Base-by-base conservation (phyloP, 2,113 vertebrate genomes). In the Antigone vipio region DNA sequence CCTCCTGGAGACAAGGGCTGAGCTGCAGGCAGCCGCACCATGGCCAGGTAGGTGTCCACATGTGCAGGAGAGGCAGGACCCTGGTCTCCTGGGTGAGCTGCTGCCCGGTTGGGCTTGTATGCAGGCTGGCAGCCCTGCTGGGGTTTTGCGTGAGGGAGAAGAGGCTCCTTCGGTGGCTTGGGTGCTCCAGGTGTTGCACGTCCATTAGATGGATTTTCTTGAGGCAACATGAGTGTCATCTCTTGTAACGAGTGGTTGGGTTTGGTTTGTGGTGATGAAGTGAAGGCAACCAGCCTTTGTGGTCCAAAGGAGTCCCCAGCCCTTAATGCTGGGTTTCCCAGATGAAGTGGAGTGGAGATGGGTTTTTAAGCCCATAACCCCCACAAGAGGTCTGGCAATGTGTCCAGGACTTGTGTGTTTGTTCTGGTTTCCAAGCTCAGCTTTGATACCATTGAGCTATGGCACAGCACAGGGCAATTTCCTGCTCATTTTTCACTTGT, bases 361-460 rank as follows among this genome's bases (percentile, higher is more conserved):
- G 29, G 26, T 35, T 78, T 63, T 86, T 40, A 79, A 93, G 30
- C 9, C 27, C 2, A 2, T 44, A 35, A 63, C 74, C 17, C 34
- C 26, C 38, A 38, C 22, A 55, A 15, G 34, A 58, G 30, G 22
- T 66, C 34, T 76, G 40, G 32, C 30, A 23, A 20, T 1, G 3
- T 44, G 16, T 40, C n/a, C 23, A 44, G 32, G 26, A 29, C 8
- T 58, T 49, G 12, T 0, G 0, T 23, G 22, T 58, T 19, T 2
- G 0, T 73, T 69, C 29, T 59, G 40, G 26, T 64, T 85, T 82
- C 53, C 1, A 5, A 77, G 64, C n/a, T 77, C 44, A n/a, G 38
- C 49, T 77, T 63, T 68, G 85, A 77, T 58, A 42, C 9, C 19
- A 7, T 17, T 68, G 34, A 87, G 35, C 50, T 83, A 23, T 14